Percentiles rank a stretch among this genome's conserved stretches.
Conservation (phyloP, 2,113 vertebrate species). For the Sceloporus undulatus region DNA sequence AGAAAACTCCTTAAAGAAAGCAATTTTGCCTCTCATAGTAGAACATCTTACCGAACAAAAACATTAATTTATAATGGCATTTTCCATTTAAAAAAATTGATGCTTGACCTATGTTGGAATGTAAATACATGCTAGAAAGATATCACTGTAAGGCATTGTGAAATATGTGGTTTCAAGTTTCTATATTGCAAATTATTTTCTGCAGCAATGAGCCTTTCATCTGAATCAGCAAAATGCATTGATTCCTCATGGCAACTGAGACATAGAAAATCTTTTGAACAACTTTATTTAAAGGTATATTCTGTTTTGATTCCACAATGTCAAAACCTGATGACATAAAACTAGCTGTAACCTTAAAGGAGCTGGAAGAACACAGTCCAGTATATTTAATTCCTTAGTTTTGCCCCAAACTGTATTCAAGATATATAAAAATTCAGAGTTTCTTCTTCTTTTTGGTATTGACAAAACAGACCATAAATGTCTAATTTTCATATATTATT, state of each 20-base stretch:
- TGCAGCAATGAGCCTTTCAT: not conserved
- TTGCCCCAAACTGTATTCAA: not conserved
- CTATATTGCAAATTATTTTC: not conserved
- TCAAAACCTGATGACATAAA: conserved; percentile 61
- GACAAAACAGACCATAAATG: not conserved
- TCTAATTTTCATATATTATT: no score
- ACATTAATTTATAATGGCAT: not conserved
- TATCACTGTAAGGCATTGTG: not conserved
- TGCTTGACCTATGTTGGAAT: not conserved
- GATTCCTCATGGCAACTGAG: not conserved
- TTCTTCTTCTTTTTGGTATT: not conserved
- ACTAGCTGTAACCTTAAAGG: conserved; percentile 46
- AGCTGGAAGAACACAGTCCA: conserved; percentile 60
- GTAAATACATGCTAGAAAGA: not conserved
- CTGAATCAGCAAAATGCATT: not conserved
- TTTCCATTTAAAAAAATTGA: not conserved
- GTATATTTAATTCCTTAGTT: conserved; percentile 53
- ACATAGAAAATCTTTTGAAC: not conserved
- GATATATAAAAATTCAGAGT: not conserved
- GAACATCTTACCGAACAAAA: not conserved
- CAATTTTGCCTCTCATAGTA: not conserved
- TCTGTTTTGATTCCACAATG: not conserved
- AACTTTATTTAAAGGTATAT: conserved; percentile 52
- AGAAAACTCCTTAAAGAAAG: not conserved
- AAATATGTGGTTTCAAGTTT: not conserved